Conservation (phyloP, 2,797 vertebrate species). For the Ptychobarbus kaznakovi region DNA sequence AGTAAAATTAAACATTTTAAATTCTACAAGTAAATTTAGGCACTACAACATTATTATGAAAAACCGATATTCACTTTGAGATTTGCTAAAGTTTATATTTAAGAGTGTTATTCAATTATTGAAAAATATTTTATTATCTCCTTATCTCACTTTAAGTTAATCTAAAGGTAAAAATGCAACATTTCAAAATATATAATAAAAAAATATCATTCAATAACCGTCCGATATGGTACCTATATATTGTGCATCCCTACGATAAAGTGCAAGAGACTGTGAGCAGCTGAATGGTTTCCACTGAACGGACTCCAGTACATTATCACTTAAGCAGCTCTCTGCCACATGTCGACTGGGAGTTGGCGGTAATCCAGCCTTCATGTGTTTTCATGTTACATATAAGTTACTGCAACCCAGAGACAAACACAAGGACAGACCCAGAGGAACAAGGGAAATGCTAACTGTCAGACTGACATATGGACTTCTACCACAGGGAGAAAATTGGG, state of each 20-base stretch:
- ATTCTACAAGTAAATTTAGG: not conserved
- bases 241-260: not conserved
- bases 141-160: not conserved
- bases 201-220: not conserved
- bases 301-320: not conserved
- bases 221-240: not conserved
- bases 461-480: conserved; percentile 23
- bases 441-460: conserved; percentile 2
- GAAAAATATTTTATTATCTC: not conserved
- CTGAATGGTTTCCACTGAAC: not conserved
- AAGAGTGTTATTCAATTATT: not conserved
- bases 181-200: not conserved
- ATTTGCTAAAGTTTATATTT: not conserved
- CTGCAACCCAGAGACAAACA: not conserved
- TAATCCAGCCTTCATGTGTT: conserved; percentile 17
- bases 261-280: not conserved
- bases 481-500: not conserved
- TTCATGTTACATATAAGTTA: not conserved
- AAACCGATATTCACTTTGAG: not conserved
- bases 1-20: not conserved
- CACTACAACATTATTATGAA: not conserved
- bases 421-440: conserved; percentile 6
- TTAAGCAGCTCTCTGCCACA: not conserved
- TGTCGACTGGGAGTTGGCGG: not conserved
- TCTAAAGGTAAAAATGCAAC: not conserved